Base-by-base conservation (phyloP, 2,113 vertebrate genomes). In the Megaceryle maxima region DNA sequence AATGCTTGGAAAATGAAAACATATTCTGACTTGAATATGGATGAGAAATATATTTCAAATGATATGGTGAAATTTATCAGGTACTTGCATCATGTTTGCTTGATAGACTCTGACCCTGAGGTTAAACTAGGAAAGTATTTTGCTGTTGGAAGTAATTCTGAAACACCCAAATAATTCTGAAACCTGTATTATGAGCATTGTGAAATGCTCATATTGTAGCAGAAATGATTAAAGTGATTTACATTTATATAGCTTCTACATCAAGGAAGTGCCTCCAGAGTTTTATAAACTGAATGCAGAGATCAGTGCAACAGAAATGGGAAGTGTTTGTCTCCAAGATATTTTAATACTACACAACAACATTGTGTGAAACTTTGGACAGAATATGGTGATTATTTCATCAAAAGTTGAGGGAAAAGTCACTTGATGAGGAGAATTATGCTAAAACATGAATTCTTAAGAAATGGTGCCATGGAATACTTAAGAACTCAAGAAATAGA, bases 201-300 rank as follows among this genome's bases (percentile, higher is more conserved):
- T 46, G 29, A 81, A 87, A 88, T 31, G 31, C 37, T 82, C 1
- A 18, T 86, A 55, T 80, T 83, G 83, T 74, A 74, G 53, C 19
- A 90, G 44, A 93, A 77, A 74, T 92, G 4, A 88, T 94, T 91
- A 63, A 91, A 95, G 63, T 88, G 46, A 96, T 95, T 96, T 90
- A 86, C 85, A 97, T 96, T 86, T 90, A 93, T 93, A 95, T 86
- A 80, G 41, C 48, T 88, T 91, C 46, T 74, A 48, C 33, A 24
- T 4, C 1, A 14, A 92, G n/a, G 70, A 62, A 70, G 16, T 55
- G 19, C 46, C 46, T 74, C 70, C n/a, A 70, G 87, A 93, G 70
- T 44, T 83, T 94, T 80, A 15, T 28, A 80, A 88, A 88, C n/a
- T 29, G 28, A 57, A 55, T 50, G 13, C 17, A 55, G 44, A 72